A percentile compares a stretch with the other conserved stretches of the same genome.
Conservation (phyloP, 2,888 invertebrate species). For the Nomada lathburiana region DNA sequence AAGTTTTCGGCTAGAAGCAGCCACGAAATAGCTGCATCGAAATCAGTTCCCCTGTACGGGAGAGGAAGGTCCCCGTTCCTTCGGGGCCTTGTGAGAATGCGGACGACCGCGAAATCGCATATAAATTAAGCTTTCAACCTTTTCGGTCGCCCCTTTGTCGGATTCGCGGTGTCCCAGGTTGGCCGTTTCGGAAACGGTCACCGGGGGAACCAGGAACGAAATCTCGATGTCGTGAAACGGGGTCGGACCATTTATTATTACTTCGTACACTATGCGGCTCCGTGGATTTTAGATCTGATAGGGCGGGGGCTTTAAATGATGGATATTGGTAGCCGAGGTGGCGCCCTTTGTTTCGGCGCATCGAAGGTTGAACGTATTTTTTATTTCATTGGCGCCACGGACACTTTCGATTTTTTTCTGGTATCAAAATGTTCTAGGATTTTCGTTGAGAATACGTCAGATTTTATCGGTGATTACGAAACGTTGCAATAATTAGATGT, state of each 20-base stretch:
- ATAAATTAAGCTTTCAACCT: conserved; percentile 76
- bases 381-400: neutral
- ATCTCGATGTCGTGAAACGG: conserved; percentile 36
- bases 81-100: conserved; percentile 66
- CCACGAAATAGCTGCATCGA: conserved; percentile 75
- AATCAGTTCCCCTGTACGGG: conserved; percentile 75
- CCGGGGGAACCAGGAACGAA: conserved; percentile 29
- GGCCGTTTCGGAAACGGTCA: conserved; percentile 44
- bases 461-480: no score
- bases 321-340: neutral
- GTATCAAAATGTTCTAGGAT: no score
- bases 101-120: conserved; percentile 71
- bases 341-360: neutral
- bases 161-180: conserved; percentile 56
- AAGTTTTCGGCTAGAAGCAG: conserved; percentile 61
- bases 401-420: neutral
- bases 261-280: conserved; percentile 6
- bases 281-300: conserved; percentile 13
- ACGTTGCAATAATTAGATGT: no score
- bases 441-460: no score
- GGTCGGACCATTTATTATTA: conserved; percentile 37
- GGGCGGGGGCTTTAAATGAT: neutral
- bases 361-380: no score
- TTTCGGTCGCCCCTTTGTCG: conserved; percentile 74
- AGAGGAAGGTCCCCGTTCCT: conserved; percentile 32